Percentiles rank a stretch among this genome's conserved stretches.
These are phyloP conservation scores for Pristionchus japonicus DNA, from an alignment of 2,888 invertebrate genomes.

Conservation along the genomic window DNA sequence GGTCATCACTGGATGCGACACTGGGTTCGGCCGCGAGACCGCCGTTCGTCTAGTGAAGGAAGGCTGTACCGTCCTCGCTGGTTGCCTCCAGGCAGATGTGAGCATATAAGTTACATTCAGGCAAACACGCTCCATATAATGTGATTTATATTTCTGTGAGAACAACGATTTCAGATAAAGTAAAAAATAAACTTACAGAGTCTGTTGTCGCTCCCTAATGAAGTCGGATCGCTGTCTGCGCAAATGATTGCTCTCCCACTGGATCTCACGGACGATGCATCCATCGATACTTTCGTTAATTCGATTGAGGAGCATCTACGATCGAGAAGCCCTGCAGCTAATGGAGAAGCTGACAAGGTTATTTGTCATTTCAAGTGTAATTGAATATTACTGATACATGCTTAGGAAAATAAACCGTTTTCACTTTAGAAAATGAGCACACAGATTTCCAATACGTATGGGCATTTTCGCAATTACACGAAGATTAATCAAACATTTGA, in stretches of 20 bases:
- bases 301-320: no score
- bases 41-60: not conserved
- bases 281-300: not conserved
- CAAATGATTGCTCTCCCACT: not conserved
- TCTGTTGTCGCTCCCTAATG: not conserved
- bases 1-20: slow-evolving; percentile 30
- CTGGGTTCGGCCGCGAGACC: not conserved
- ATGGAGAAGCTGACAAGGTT: no score
- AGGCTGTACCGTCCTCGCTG: slow-evolving; percentile 8
- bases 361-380: no score
- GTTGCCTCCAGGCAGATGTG: not conserved
- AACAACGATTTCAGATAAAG: not conserved
- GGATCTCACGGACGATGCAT: not conserved
- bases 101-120: no score
- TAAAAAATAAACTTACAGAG: not conserved
- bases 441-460: no score
- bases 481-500: no score
- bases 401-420: no score
- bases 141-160: not conserved
- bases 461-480: no score
- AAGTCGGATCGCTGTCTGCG: not conserved
- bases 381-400: no score
- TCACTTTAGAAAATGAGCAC: no score
- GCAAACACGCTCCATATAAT: not conserved
- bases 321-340: no score